Percentiles rank a stretch among this genome's conserved stretches.
Evolutionary conservation across 2,113 vertebrate genomes (phyloP).

Genomic region (Mustela nigripes): DNA sequence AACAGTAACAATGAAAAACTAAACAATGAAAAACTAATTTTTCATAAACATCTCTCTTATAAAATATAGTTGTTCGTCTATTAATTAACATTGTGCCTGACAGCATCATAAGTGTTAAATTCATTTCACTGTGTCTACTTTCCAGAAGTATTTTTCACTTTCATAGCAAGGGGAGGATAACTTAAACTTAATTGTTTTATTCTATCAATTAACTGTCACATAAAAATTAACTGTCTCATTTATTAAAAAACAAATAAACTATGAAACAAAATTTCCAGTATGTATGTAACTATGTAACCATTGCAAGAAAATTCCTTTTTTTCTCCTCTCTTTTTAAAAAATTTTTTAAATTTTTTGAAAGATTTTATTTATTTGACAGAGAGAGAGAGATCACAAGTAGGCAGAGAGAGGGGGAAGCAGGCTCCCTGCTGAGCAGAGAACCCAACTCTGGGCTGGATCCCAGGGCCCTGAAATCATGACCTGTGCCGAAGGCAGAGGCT

Average conservation of each 20-base stretch:
- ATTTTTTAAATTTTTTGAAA: neutral
- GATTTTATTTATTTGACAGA: too few species aligned
- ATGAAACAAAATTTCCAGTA: neutral
- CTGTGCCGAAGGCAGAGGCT: too few species aligned
- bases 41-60: constrained; percentile 2
- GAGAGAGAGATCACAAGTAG: too few species aligned
- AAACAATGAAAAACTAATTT: constrained; percentile 26
- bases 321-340: neutral
- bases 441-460: too few species aligned
- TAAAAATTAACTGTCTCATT: constrained; percentile 4
- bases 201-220: neutral
- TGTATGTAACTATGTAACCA: neutral
- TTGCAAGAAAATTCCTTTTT: neutral
- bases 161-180: neutral
- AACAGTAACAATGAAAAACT: neutral
- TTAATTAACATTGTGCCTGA: neutral
- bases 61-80: constrained; percentile 4
- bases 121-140: constrained; percentile 7
- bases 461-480: too few species aligned
- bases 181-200: neutral
- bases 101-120: constrained; percentile 21
- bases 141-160: constrained; percentile 4
- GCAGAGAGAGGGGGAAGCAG: too few species aligned
- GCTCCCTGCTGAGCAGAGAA: too few species aligned
- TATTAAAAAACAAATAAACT: neutral